Evolutionary conservation across 64 coral and sea anemone genomes (phyloP), one percentile per base, ranked within the genome.

Genomic region (Actinia equina): DNA sequence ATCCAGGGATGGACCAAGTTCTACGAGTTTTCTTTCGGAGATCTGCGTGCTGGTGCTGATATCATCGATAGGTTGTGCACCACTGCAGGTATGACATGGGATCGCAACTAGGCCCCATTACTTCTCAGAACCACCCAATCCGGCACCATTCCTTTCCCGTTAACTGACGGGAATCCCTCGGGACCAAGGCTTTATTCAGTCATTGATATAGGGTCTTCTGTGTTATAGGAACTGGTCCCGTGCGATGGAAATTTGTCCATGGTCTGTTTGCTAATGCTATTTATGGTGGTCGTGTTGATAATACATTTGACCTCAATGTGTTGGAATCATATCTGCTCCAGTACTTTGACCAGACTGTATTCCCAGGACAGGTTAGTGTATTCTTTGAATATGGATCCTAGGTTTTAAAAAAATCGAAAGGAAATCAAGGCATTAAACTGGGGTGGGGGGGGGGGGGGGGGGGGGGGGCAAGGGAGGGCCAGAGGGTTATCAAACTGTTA

Each of bases 1-100:
- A 6, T 91, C 42, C 51, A 98, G 95, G 95, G 95, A 4, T 98
- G 95, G 95, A 98, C 95, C 37, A 98, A 98, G 57, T 98, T 98
- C 79, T 98, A 98, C 53, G 95, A 98, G 82, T 98, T 98, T 77
- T 94, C 95, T 14, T 87, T 98, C 19, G 93, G 92, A 26, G 95
- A 98, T 64, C 84, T 98, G 74, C 87, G 95, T 27, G 91, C 95
- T 22, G 95, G 95, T 63, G 95, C 95, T 81, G 95, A 98, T 53
- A 98, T 98, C 69, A 94, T 98, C 55, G 95, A 98, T 80, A 89
- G 95, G 62, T 88, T 98, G 27, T 98, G 95, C 62, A 94, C 78
- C 54, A 88, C 71, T 51, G 86, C 95, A 86, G 95, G 95, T 98
- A 94, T 30, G 2, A 74, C 26, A 49, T 49, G 26, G 26, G 23